Conservation (phyloP, 2,888 invertebrate species). For the Lycophotia porphyrea region DNA sequence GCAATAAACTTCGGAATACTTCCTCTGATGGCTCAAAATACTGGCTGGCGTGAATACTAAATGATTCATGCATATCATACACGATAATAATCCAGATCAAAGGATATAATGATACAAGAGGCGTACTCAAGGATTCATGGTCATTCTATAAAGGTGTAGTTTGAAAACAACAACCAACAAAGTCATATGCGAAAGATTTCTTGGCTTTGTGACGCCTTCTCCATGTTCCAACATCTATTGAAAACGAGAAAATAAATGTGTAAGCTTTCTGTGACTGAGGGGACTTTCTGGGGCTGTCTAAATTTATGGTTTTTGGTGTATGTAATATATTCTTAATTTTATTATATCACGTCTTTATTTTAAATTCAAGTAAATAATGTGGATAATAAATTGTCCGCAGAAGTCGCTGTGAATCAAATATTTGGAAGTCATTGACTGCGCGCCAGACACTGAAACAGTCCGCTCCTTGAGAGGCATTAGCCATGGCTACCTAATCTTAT, state of each 20-base stretch:
- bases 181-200: constrained; percentile 65
- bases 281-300: too few relatives aligned
- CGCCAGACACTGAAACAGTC: constrained; percentile 56
- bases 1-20: constrained; percentile 46
- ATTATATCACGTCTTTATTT: constrained; percentile 53
- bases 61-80: constrained; percentile 57
- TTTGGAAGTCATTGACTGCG: constrained; percentile 62
- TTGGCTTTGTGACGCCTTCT: constrained; percentile 72
- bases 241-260: constrained; percentile 68
- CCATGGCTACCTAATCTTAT: constrained; percentile 60
- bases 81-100: constrained; percentile 64
- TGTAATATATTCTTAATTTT: constrained; percentile 68
- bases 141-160: constrained; percentile 57
- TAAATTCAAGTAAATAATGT: constrained; percentile 42
- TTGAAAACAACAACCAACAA: constrained; percentile 57
- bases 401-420: constrained; percentile 48
- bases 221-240: constrained; percentile 59
- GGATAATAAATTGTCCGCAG: constrained; percentile 39
- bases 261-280: constrained; percentile 69
- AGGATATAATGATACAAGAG: constrained; percentile 52
- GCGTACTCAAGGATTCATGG: constrained; percentile 57
- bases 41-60: constrained; percentile 6
- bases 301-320: constrained; percentile 70
- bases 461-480: constrained; percentile 62
- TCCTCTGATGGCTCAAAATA: constrained; percentile 25